phyloP scores from a whole-genome alignment of 2,797 vertebrate genomes.

The Streptopelia turtur region DNA sequence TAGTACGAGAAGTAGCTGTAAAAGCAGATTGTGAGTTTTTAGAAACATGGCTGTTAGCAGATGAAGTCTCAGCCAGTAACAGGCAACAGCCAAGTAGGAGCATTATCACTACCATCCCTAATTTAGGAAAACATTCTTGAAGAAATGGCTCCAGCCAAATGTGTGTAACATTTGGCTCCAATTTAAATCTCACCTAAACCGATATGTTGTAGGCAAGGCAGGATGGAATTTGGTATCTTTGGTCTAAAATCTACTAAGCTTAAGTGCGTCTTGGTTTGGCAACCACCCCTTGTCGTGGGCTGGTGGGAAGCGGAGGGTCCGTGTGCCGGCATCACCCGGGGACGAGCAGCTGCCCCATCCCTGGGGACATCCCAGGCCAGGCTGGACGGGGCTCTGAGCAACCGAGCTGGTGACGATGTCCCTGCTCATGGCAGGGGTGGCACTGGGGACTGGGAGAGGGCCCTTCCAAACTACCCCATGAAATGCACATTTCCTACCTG shows the following conservation, averaged over 20 bases:
- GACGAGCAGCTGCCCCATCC: too few species aligned
- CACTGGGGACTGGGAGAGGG: too few species aligned
- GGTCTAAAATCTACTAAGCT: background rate
- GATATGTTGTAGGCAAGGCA: background rate
- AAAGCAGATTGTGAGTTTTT: constrained; percentile 47
- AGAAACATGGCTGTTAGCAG: constrained; percentile 42
- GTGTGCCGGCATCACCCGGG: too few species aligned
- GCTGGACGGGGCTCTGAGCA: too few species aligned
- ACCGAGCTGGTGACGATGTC: too few species aligned
- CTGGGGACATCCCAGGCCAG: too few species aligned
- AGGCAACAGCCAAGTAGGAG: constrained; percentile 44
- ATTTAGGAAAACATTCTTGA: constrained; percentile 58
- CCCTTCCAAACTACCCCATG: too few species aligned
- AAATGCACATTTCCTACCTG: accelerated
- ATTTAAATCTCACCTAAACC: constrained; percentile 14
- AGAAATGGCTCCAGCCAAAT: constrained; percentile 33
- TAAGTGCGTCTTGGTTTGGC: background rate
- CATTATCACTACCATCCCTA: constrained; percentile 42
- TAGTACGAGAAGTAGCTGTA: constrained; percentile 36
- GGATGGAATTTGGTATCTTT: background rate
- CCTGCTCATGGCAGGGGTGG: too few species aligned
- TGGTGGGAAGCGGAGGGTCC: accelerated
- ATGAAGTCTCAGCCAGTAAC: constrained; percentile 47
- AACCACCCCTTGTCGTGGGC: accelerated
- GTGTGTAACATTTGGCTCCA: background rate